Evolutionary conservation across 2,888 invertebrate genomes (phyloP), one percentile per base, ranked within the genome.

Genomic region (Amphipoea oculea): DNA sequence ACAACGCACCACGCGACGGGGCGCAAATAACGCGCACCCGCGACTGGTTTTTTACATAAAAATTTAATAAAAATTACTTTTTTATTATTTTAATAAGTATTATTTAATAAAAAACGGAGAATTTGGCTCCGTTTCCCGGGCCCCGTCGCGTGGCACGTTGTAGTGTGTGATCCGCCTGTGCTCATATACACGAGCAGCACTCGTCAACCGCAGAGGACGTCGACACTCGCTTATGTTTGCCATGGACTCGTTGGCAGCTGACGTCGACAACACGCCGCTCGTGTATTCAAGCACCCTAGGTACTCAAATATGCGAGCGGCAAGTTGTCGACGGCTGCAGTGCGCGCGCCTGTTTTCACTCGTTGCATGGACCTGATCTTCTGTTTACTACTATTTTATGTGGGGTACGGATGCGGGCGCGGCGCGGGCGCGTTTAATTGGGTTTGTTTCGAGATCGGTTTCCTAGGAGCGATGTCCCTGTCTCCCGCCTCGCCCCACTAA

Each of bases 401-500:
- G 60, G n/a, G 14, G 78, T 77, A 85, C 79, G 79, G 85, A 72
- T 73, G 63, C 72, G 81, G 81, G 83, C 79, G 82, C 89, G 83
- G 82, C 81, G 85, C 80, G 86, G 85, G 86, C 82, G 85, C 89
- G 85, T 91, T 90, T 92, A 93, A 93, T 93, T 92, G 89, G 90
- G 90, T 92, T 92, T 91, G 90, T 91, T 92, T 90, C 89, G 89
- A 90, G 90, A 91, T 91, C 88, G 87, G 89, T 90, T 89, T 89
- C 87, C 85, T 89, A 81, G 72, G 80, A 89, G 81, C 84, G 73
- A 84, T 88, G 88, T 87, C 82, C 83, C 86, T 82, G 88, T 86
- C 81, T 81, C 80, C 86, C 76, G 82, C 78, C 69, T 66, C 78
- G 65, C 81, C 83, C 73, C 83, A 84, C 87, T 88, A 89, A 90